Percentiles rank a stretch among this genome's conserved stretches.
phyloP scores from a whole-genome alignment of 30 jellyfish, hydroid and myxozoan genomes.

The Sanderia malayensis region DNA sequence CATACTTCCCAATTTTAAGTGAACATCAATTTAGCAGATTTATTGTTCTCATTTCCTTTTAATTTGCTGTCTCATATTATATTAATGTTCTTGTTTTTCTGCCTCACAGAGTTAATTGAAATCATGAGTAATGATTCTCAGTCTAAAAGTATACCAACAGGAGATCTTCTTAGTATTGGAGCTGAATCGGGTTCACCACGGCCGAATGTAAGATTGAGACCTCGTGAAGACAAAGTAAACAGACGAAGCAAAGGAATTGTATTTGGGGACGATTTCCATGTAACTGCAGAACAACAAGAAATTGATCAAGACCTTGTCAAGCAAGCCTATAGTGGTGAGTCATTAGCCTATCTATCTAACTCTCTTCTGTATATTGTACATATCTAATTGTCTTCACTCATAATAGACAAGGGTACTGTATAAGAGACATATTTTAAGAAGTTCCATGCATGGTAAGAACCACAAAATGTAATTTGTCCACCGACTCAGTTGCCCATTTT shows the following conservation, averaged over 20 bases:
- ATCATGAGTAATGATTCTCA: constrained; percentile 17
- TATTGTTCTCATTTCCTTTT: too few relatives aligned
- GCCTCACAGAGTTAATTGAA: not conserved
- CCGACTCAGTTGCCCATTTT: too few relatives aligned
- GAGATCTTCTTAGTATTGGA: constrained; percentile 27
- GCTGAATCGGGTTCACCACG: constrained; percentile 17
- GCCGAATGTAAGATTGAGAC: constrained; percentile 24
- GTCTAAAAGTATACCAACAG: constrained; percentile 8
- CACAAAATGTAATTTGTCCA: too few relatives aligned
- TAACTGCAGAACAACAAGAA: constrained; percentile 47
- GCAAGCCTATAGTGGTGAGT: constrained; percentile 45
- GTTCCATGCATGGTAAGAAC: too few relatives aligned
- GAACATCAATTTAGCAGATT: too few relatives aligned
- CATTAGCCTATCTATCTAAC: too few relatives aligned
- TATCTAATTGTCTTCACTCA: too few relatives aligned
- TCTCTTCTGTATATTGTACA: too few relatives aligned
- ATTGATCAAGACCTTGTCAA: constrained; percentile 52
- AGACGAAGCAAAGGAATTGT: constrained; percentile 53
- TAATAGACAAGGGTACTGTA: too few relatives aligned
- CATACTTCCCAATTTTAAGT: too few relatives aligned
- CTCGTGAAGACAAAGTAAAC: constrained; percentile 8
- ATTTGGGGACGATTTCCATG: constrained; percentile 48
- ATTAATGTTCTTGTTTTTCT: not conserved
- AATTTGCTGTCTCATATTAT: too few relatives aligned
- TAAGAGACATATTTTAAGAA: too few relatives aligned